Conservation (phyloP, 2,113 vertebrate genomes). For the Phaetusa simplex region DNA sequence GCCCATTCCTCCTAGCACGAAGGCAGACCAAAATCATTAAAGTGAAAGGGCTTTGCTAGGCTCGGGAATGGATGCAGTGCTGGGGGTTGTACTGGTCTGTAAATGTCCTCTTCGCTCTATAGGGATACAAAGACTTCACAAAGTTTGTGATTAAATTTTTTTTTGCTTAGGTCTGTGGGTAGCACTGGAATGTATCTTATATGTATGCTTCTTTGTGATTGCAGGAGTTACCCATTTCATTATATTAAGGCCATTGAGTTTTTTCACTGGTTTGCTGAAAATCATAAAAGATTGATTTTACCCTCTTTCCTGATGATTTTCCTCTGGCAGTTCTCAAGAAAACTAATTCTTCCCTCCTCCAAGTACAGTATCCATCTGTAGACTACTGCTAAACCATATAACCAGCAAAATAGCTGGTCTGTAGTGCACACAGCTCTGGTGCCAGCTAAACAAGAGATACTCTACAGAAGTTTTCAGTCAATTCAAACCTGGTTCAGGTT, state of each 20-base stretch:
- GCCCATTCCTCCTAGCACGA: neutral
- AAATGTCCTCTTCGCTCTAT: neutral
- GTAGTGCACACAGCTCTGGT: neutral
- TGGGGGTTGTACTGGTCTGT: neutral
- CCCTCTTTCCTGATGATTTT: neutral
- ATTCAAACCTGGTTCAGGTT: neutral
- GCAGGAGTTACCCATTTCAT: neutral
- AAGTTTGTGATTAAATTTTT: neutral
- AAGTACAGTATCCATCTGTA: neutral
- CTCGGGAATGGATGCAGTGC: neutral
- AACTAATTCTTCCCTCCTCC: neutral
- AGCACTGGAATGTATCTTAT: neutral
- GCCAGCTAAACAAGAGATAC: neutral
- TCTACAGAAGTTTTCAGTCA: neutral
- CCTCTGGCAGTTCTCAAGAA: neutral
- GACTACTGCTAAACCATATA: neutral
- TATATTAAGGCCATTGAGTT: neutral
- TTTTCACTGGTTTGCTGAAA: neutral
- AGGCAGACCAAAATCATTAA: neutral
- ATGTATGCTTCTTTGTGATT: neutral
- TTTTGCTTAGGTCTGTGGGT: neutral
- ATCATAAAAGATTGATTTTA: neutral
- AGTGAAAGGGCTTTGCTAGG: neutral
- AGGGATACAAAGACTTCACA: neutral
- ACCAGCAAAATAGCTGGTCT: neutral